Percentiles rank a stretch among this genome's conserved stretches.
Conservation (phyloP, 2,888 invertebrate species). For the Drosophila barbarae region DNA sequence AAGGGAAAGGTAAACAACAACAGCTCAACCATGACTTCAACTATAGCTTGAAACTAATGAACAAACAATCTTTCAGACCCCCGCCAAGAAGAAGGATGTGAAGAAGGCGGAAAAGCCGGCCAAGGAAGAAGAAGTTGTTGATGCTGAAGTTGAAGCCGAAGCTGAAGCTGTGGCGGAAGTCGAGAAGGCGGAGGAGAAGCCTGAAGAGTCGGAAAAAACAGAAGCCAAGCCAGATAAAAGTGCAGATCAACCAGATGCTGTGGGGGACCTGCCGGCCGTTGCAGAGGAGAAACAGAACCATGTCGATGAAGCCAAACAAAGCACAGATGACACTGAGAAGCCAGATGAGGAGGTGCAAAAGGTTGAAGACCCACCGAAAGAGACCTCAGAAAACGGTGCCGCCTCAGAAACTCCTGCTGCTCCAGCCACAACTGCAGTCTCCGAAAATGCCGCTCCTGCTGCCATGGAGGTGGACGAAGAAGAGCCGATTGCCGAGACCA, state of each 20-base stretch:
- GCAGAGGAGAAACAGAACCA: slow-evolving; percentile 57
- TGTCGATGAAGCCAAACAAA: slow-evolving; percentile 46
- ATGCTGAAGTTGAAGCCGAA: neutral
- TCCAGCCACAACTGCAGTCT: slow-evolving; percentile 14
- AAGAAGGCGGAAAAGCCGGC: slow-evolving; percentile 52
- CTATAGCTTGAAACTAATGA: neutral
- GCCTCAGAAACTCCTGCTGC: slow-evolving; percentile 32
- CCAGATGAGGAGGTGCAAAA: slow-evolving; percentile 36
- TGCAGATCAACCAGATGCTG: slow-evolving; percentile 57
- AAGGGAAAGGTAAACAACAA: slow-evolving; percentile 46
- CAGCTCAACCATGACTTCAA: neutral
- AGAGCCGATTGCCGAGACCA: slow-evolving; percentile 15
- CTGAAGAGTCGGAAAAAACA: slow-evolving; percentile 27
- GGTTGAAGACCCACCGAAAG: slow-evolving; percentile 48
- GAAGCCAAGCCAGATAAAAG: slow-evolving; percentile 31
- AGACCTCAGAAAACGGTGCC: slow-evolving; percentile 42
- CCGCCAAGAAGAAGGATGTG: slow-evolving; percentile 53
- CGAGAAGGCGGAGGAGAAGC: slow-evolving; percentile 8
- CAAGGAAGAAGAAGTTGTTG: slow-evolving; percentile 24
- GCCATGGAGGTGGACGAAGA: slow-evolving; percentile 59
- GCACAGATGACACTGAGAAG: slow-evolving; percentile 38
- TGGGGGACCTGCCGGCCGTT: slow-evolving; percentile 25
- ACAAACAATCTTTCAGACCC: slow-evolving; percentile 37
- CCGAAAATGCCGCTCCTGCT: slow-evolving; percentile 21
- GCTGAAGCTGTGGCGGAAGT: neutral